phyloP scores from a whole-genome alignment of 1,140 invertebrate species.

The Drosophila kohkoa region DNA sequence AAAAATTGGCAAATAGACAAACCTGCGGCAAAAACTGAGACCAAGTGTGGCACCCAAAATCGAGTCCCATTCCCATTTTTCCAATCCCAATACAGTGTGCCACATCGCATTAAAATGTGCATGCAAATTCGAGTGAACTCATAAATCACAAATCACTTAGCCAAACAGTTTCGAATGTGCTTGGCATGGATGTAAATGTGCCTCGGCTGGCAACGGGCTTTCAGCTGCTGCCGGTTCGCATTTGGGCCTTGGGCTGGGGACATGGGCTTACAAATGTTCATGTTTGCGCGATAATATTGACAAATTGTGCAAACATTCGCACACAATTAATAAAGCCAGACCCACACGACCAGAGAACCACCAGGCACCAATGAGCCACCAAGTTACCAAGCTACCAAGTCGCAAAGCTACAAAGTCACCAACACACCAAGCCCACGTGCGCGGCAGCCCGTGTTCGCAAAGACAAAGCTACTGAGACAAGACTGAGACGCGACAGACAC shows the following conservation, averaged over 20 bases:
- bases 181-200: conserved; percentile 21
- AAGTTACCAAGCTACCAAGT: not conserved
- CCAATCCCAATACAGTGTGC: conserved; percentile 3
- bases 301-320: conserved; percentile 84
- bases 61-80: conserved; percentile 11
- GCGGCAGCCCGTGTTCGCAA: conserved; percentile 52
- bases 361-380: not conserved
- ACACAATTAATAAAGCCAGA: conserved; percentile 78
- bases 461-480: conserved; percentile 57
- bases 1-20: conserved; percentile 73
- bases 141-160: conserved; percentile 82
- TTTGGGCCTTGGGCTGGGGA: conserved; percentile 25
- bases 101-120: conserved; percentile 66
- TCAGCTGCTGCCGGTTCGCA: conserved; percentile 13
- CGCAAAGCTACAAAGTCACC: not conserved
- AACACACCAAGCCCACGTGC: conserved; percentile 55
- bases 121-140: conserved; percentile 68
- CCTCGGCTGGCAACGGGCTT: not conserved
- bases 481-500: conserved; percentile 25
- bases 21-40: not conserved
- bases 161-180: conserved; percentile 46
- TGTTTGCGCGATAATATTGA: conserved; percentile 81
- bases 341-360: conserved; percentile 39
- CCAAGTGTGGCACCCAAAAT: not conserved
- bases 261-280: conserved; percentile 62